Evolutionary conservation across 2,113 vertebrate genomes (phyloP).

Genomic region (Onychostoma macrolepis): DNA sequence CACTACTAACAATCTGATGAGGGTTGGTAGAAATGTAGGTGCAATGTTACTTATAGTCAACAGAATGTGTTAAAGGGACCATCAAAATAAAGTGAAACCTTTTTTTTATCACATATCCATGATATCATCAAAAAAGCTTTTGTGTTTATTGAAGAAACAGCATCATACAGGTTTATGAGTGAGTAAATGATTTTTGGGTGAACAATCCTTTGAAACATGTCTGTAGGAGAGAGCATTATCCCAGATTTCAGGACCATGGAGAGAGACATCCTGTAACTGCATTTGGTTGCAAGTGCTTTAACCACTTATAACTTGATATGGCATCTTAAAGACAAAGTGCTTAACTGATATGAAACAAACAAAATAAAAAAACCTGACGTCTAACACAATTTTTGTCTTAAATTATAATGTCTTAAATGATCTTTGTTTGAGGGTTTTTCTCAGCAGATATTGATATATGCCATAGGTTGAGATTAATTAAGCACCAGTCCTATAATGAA

Average conservation of each 20-base stretch:
- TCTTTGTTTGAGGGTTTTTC: not conserved
- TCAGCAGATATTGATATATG: not conserved
- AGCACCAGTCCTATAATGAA: not conserved
- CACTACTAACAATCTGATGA: too few species aligned
- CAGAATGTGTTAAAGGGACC: too few species aligned
- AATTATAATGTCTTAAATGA: not conserved
- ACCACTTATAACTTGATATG: not conserved
- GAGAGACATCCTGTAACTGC: conserved; percentile 37
- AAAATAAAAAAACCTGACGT: not conserved
- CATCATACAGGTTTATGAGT: too few species aligned
- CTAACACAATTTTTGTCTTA: not conserved
- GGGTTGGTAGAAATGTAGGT: too few species aligned
- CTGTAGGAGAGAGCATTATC: conserved; percentile 51
- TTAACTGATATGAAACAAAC: not conserved
- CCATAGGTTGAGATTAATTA: not conserved
- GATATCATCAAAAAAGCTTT: too few species aligned
- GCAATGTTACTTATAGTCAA: too few species aligned
- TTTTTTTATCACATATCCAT: not conserved
- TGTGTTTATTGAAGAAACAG: too few species aligned
- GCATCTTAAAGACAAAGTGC: not conserved
- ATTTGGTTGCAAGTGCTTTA: not conserved
- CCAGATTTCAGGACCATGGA: conserved; percentile 69
- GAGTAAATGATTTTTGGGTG: not conserved
- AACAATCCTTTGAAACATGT: not conserved
- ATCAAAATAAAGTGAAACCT: too few species aligned